Evolutionary conservation across 2,797 vertebrate genomes (phyloP), one percentile per base, ranked within the genome.

Genomic region (Pteropus rufus): DNA sequence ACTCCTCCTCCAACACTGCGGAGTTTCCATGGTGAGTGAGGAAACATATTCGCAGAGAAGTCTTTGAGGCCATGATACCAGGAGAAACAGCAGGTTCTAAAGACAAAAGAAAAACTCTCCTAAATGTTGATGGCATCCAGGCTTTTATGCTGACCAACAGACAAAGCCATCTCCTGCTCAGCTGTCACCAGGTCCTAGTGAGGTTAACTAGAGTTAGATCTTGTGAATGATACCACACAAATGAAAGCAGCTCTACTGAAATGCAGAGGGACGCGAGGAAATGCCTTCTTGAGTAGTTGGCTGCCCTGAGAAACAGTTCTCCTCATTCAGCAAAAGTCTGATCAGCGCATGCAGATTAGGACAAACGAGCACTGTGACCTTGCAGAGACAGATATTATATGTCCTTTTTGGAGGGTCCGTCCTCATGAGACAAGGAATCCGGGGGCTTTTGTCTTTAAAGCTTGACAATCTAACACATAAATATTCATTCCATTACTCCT

Each of bases 401-500:
- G 58, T 18, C 34, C 46, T 0, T 14, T 80, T 93, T 87, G n/a
- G 95, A 96, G 97, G 54, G 62, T 87, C 44, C n/a, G 73, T 81
- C 44, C 2, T 0, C 58, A 18, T 0, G 79, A 69, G 72, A 79
- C 41, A 29, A 26, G 24, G 64, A 84, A 96, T 64, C 46, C 39
- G 93, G 91, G 93, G 69, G 81, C 86, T 89, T 98, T 97, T 93
- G 97, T 73, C 77, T 95, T 96, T 89, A 96, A 49, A 94, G 81
- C 8, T 67, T 89, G 54, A 91, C 73, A 94, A 83, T 93, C 86
- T 46, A 23, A 89, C 39, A 76, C n/a, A 97, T 97, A 94, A 95
- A 97, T 97, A 98, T 97, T 98, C 96, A 98, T 92, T 24, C 62
- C 34, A 41, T 94, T 70, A 58, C 75, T 97, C 52, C 36, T 72